Evolutionary conservation across 1,140 invertebrate species (phyloP).

Genomic region (Wiebesia pumilae): DNA sequence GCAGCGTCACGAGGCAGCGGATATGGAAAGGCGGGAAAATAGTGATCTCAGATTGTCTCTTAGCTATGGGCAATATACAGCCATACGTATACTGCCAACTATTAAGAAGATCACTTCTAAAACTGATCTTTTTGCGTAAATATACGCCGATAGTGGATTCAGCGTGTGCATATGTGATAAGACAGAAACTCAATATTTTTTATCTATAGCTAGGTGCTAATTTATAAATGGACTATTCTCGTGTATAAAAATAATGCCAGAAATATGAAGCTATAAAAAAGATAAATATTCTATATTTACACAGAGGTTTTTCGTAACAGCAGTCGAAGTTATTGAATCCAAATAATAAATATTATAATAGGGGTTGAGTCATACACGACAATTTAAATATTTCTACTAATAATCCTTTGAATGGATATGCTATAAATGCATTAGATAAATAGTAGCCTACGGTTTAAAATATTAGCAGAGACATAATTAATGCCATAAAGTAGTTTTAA

Average conservation of each 20-base stretch:
- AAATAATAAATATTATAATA: background rate
- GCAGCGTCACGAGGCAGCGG: constrained; percentile 52
- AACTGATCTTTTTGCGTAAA: constrained; percentile 66
- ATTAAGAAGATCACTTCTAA: constrained; percentile 70
- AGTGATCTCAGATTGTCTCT: constrained; percentile 69
- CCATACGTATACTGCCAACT: constrained; percentile 68
- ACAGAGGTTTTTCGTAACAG: background rate
- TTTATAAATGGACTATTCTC: background rate
- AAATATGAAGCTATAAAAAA: background rate
- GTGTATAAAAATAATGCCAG: background rate
- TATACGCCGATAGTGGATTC: background rate
- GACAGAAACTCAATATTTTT: background rate
- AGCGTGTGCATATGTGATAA: constrained; percentile 14
- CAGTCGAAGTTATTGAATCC: background rate
- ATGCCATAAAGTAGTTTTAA: too few species aligned
- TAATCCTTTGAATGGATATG: too few species aligned
- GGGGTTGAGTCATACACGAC: background rate
- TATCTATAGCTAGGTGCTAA: background rate
- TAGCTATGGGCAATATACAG: constrained; percentile 68
- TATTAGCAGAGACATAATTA: too few species aligned
- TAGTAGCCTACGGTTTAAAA: too few species aligned
- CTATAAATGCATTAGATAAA: too few species aligned
- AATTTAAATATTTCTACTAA: background rate
- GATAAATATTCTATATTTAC: background rate
- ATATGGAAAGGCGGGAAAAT: constrained; percentile 62